Conservation (phyloP, 1,140 invertebrate species). For the Rhizoglyphus robini region DNA sequence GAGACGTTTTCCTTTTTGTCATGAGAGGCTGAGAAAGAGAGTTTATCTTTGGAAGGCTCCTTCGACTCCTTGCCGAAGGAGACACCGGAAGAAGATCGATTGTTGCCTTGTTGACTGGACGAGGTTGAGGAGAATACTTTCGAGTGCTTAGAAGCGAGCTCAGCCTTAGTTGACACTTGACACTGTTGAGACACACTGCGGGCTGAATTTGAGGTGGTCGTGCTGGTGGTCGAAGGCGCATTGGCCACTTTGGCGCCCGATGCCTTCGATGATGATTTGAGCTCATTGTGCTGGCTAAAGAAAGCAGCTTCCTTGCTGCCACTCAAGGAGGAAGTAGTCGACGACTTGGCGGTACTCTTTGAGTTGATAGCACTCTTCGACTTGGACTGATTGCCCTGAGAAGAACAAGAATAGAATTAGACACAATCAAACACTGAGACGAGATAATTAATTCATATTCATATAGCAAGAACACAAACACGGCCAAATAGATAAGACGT, state of each 20-base stretch:
- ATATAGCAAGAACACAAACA: background rate
- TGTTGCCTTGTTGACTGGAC: background rate
- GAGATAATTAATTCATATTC: too few species aligned
- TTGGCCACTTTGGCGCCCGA: background rate
- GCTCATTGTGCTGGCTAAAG: too few species aligned
- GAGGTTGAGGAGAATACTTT: background rate
- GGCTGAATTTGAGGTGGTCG: background rate
- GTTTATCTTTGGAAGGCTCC: background rate
- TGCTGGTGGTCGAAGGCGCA: background rate
- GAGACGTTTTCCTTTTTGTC: background rate
- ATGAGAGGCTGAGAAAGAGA: background rate
- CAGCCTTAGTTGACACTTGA: background rate
- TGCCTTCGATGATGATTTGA: too few species aligned
- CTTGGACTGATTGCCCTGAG: background rate
- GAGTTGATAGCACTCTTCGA: background rate
- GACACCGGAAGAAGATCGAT: background rate
- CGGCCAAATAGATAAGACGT: too few species aligned
- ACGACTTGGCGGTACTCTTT: background rate
- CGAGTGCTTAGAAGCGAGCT: background rate
- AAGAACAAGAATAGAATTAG: background rate
- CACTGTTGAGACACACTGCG: background rate
- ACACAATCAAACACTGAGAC: too few species aligned
- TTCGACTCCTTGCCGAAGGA: background rate
- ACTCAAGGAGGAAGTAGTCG: background rate
- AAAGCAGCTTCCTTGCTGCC: background rate